Base-by-base conservation (phyloP, 2,797 vertebrate genomes). In the Onychomys arenicola region DNA sequence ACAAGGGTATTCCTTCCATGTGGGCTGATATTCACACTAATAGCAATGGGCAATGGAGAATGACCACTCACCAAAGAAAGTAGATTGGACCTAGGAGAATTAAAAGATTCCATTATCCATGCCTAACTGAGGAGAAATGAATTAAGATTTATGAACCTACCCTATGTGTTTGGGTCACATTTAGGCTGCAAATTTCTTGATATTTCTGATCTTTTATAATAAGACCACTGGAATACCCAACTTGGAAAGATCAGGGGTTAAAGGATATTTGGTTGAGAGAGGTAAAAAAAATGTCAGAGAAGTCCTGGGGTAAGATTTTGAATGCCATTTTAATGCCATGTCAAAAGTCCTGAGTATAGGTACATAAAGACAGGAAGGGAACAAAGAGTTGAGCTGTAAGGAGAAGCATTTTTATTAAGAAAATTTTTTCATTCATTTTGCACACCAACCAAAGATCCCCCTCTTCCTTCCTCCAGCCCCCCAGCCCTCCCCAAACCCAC, bases 171-270 rank as follows among this genome's bases (percentile, higher is more conserved):
- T 92, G 43, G 71, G 81, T 78, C 67, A 84, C 52, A 69, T 61
- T 93, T 95, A 91, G 75, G 46, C 43, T 87, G 82, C 43, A 96
- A 55, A 65, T 65, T 87, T 93, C n/a, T 86, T 73, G 80, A 80
- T 71, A 59, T 77, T 77, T 57, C 55, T 71, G 71, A 94, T 89
- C 55, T 84, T 95, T 85, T 65, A 37, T 90, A 97, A 88, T 87
- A 84, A 94, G 73, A 75, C 49, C 43, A 69, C 73, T 21, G 4
- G 19, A 63, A 43, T 81, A 88, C 32, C 29, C 34, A n/a, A 78
- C 49, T 43, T 94, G 63, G 92, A 93, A 93, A 46, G 4, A 27
- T 63, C 2, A n/a, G 52, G n/a, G 12, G 16, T 14, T n/a, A 73
- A 71, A 93, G 49, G 43, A 84, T 25, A 9, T 37, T 57, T 46